Base-by-base conservation (phyloP, 2,113 vertebrate genomes). In the Amphiprion ocellaris region DNA sequence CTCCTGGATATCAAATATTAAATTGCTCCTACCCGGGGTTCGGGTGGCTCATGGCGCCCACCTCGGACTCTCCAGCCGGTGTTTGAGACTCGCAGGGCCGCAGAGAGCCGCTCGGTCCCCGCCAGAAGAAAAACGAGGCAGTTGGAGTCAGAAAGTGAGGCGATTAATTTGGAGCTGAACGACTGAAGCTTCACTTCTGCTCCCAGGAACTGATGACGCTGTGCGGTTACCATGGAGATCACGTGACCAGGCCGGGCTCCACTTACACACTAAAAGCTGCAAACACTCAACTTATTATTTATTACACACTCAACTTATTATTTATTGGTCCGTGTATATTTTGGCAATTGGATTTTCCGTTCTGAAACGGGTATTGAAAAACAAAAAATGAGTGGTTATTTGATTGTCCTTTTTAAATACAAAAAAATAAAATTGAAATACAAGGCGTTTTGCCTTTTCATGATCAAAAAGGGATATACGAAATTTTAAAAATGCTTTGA, bases 11-110 rank as follows among this genome's bases (percentile, higher is more conserved):
- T 46, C 71, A 49, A 46, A 69, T 3, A 81, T 55, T 1, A 23
- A 80, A 30, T 6, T 28, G 73, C 9, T 85, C 96, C 89, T 94
- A 97, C 96, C 96, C 95, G 10, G 92, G 83, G 82, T 91, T 95
- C 74, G 94, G 86, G 78, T 95, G 94, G 89, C 89, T 97, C 96
- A 97, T 97, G 90, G 87, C 90, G 85, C 49, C 90, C 89, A 70
- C 89, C 64, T 81, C 76, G 75, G 21, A 14, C 68, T 69, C 58
- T 52, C 44, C 41, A 33, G 23, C 17, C 39, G 39, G 10, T 44
- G 5, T 23, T 28, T 56, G 10, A 50, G 65, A n/a, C 56, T 1
- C 8, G 16, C 23, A 3, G n/a, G 26, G 24, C 26, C 12, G 67
- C 23, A 60, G 37, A 24, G 41, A 44, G n/a, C 16, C 28, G 30